Evolutionary conservation across 2,113 vertebrate species (phyloP).

Genomic region (Campylomormyrus numenius): DNA sequence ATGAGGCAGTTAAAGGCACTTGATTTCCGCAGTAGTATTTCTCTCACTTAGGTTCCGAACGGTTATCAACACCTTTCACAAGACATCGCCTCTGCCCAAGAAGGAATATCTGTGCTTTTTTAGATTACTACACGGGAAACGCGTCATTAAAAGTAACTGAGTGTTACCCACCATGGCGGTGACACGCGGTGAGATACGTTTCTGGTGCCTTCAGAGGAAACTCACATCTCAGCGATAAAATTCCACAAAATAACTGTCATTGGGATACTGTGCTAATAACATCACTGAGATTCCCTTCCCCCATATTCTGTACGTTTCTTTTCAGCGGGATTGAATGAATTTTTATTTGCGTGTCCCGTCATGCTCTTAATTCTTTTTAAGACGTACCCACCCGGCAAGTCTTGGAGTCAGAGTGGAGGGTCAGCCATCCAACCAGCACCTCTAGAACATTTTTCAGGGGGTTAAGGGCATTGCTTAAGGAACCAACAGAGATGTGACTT

Average conservation of each 20-base stretch:
- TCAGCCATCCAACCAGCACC: neutral
- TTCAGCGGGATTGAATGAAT: neutral
- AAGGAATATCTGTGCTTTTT: neutral
- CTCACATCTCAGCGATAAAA: neutral
- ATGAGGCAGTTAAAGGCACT: neutral
- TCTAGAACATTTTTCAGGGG: neutral
- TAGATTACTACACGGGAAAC: neutral
- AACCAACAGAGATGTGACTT: neutral
- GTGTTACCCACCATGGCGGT: neutral
- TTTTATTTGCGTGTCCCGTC: neutral
- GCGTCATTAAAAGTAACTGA: neutral
- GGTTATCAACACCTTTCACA: neutral
- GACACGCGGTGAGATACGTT: neutral
- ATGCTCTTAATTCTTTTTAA: neutral
- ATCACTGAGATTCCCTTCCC: neutral
- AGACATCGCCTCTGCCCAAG: neutral
- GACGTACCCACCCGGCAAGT: neutral
- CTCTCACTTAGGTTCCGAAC: neutral
- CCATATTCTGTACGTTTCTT: neutral
- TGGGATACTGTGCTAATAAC: neutral
- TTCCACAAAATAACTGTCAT: neutral
- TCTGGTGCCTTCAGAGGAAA: neutral
- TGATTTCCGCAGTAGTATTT: neutral
- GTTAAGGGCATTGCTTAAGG: neutral
- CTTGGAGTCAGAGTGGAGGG: neutral